Evolutionary conservation across 2,113 vertebrate genomes (phyloP), one percentile per base, ranked within the genome.

Genomic region (Carollia perspicillata): DNA sequence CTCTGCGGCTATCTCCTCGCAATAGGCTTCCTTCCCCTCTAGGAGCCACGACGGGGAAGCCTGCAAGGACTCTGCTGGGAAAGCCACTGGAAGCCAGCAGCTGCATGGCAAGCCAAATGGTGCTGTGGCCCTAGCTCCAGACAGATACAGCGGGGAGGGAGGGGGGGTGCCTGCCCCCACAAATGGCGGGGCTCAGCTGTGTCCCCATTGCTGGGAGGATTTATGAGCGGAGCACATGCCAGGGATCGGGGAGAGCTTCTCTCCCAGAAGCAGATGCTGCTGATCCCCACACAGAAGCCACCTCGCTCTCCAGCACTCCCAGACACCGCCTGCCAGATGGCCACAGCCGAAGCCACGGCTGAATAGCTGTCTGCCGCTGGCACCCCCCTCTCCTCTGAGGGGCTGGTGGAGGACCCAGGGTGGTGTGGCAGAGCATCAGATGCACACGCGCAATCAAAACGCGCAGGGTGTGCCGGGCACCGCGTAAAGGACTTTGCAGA

Each of bases 131-230:
- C 37, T 47, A 80, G 89, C 47, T 96, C 63, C 49, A 71, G 69
- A 68, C 8, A 55, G 84, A 97, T n/a, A 42, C 55, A 79, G 94
- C 63, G 40, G 80, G 49, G 66, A 92, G 40, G 65, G 93, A 18
- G 0, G 80, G 95, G 68, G n/a, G 78, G 28, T 49, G 42, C 69
- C 42, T 94, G 75, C 42, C 79, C 97, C 90, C 94, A 69, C 47
- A 37, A 97, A 78, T 84, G 92, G 90, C 20, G 51, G 93, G 77
- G 95, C 97, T 97, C 97, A 97, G 97, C 97, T 97, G 96, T 2
- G 30, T 95, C 91, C 80, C 94, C 77, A 66, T 98, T 97, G 95
- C 93, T 83, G 90, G 93, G 74, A 98, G 94, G 95, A 98, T 98
- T 98, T 98, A 97, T 86, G 98, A 97, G 97, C 30, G 37, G 77